Base-by-base conservation (phyloP, 1,140 invertebrate species). In the Bombus waltoni region DNA sequence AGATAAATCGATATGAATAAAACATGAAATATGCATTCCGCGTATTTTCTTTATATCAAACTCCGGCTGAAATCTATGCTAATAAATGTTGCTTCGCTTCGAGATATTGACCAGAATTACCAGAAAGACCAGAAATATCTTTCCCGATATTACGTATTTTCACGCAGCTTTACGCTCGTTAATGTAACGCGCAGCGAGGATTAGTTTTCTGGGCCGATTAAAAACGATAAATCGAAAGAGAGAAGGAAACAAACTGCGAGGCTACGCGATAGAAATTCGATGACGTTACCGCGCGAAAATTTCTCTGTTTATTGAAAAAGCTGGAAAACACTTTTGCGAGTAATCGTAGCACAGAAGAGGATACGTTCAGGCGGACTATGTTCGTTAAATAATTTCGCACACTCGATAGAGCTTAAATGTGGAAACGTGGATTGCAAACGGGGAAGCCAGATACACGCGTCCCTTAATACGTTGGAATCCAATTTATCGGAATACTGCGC, bases 401-500 rank as follows among this genome's bases (percentile, higher is more conserved):
- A 42, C 72, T 59, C 53, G 38, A n/a, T 59, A 80, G 40, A 77
- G 47, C 65, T 81, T 81, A 76, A 83, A 83, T 4, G 76, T 87
- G 81, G 81, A 77, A 78, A 83, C 66, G 83, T 18, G 86, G 62
- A 62, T 88, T 77, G 81, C 66, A 81, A 83, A 81, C 81, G 75
- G 87, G 66, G 76, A 87, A 83, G 70, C 85, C 82, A 68, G 82
- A 57, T 65, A 81, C 66, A 66, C 79, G 77, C 80, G 47, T 79
- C 84, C 74, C 74, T 88, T 90, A 88, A 90, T 90, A 73, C 66
- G 66, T 35, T 80, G 57, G 78, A 84, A 91, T 91, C 83, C 83
- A 87, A 91, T 91, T 91, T 88, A 88, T 90, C 81, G 89, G 78
- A 87, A 90, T 89, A 83, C 77, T 72, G 89, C 71, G 72, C 81